These are phyloP conservation scores for Masticophis lateralis DNA, from an alignment of 2,797 vertebrate species.

Conservation along the genomic window DNA sequence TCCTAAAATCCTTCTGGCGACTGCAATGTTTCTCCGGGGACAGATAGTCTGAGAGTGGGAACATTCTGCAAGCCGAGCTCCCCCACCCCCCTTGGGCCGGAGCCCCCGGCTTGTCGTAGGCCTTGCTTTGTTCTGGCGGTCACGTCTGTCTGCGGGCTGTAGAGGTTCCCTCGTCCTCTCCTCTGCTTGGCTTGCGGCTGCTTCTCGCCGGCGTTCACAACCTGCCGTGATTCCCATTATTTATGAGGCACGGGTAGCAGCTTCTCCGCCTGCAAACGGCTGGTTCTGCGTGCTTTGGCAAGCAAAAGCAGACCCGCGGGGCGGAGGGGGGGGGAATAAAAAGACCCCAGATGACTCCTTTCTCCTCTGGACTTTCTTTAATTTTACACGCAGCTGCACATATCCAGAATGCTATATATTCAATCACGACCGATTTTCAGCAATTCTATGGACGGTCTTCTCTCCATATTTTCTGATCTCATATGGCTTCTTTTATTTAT, in stretches of 20 bases:
- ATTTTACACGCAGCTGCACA: not conserved
- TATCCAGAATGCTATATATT: not conserved
- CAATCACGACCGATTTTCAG: not conserved
- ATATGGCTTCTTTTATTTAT: not conserved
- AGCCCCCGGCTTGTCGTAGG: not conserved
- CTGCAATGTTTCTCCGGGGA: not conserved
- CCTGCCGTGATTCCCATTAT: not conserved
- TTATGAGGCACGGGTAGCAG: not conserved
- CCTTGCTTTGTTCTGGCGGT: not conserved
- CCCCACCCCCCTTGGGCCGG: not conserved
- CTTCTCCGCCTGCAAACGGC: not conserved
- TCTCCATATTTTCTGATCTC: not conserved
- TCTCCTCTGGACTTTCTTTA: not conserved
- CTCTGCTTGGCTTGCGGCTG: not conserved
- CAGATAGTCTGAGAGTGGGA: not conserved
- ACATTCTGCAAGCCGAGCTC: not conserved
- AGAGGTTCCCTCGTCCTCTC: not conserved
- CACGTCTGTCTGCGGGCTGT: constrained; percentile 18
- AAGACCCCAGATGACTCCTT: not conserved
- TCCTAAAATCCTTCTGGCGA: not conserved
- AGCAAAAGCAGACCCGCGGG: not conserved
- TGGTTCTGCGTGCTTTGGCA: not conserved
- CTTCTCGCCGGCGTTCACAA: not conserved
- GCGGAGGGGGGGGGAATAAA: not conserved
- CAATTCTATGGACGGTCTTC: not conserved